Percentiles rank a stretch among this genome's conserved stretches.
phyloP scores from a whole-genome alignment of 2,888 invertebrate species.

The Coecobrya sp. region DNA sequence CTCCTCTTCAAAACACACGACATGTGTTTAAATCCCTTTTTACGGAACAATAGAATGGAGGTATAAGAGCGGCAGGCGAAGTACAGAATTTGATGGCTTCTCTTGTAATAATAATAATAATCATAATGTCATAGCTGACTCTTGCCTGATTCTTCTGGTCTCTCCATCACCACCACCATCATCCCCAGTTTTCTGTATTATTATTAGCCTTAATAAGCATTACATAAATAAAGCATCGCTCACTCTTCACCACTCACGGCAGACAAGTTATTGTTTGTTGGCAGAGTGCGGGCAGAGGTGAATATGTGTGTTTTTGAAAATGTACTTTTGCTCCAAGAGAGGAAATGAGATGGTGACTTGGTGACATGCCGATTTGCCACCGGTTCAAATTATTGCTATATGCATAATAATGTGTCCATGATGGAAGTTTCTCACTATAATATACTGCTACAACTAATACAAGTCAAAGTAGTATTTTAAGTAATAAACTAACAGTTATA shows the following conservation, averaged over 20 bases:
- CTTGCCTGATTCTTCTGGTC: slow-evolving; percentile 43
- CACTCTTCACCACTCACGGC: neutral
- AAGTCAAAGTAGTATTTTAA: slow-evolving; percentile 13
- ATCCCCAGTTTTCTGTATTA: slow-evolving; percentile 51
- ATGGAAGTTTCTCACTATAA: neutral
- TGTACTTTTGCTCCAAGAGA: slow-evolving; percentile 31
- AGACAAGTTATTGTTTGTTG: slow-evolving; percentile 37
- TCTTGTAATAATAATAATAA: slow-evolving; percentile 59
- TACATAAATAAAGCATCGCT: slow-evolving; percentile 34
- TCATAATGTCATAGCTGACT: slow-evolving; percentile 48
- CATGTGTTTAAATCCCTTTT: slow-evolving; percentile 55
- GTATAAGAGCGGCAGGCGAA: neutral
- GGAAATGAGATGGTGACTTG: slow-evolving; percentile 70
- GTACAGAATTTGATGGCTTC: slow-evolving; percentile 58
- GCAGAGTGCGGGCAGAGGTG: neutral
- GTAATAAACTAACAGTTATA: slow-evolving; percentile 16
- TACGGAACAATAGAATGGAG: neutral
- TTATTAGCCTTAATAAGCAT: slow-evolving; percentile 72
- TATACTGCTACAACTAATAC: neutral
- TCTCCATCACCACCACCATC: neutral
- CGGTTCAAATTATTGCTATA: slow-evolving; percentile 40
- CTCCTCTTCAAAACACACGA: slow-evolving; percentile 3
- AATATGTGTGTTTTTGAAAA: neutral
- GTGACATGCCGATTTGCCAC: slow-evolving; percentile 62
- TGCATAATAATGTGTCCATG: neutral